Evolutionary conservation across 2,888 invertebrate genomes (phyloP), one percentile per base, ranked within the genome.

Genomic region (Scrobipalpa atriplicella): DNA sequence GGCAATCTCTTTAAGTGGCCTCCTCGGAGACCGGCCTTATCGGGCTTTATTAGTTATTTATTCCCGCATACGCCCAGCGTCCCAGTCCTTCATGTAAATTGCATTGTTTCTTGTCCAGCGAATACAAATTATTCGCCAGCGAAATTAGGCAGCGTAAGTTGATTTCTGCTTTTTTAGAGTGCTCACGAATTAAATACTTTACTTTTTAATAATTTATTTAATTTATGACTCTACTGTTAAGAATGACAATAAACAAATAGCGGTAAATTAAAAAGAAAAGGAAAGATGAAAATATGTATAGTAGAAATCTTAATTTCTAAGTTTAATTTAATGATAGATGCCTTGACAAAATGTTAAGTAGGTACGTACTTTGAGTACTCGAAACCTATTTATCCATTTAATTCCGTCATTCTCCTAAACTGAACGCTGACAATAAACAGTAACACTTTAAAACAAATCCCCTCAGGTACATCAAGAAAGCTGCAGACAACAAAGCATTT

Each of bases 1-100:
- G 79, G 85, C 90, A 91, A 90, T 91, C 89, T 89, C 85, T 86
- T 86, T 88, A 90, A 90, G 90, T 90, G 90, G 85, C 77, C 75
- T 79, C 78, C 75, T 71, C 72, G 68, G 81, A 80, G 80, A 78
- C 77, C 72, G 71, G 78, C 80, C 85, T 87, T 89, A 88, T 88
- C 82, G 79, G 75, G 77, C 80, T 86, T 86, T 89, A 89, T 91
- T 89, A 90, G 84, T 88, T 90, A 90, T 90, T 90, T 89, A 89
- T 90, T 83, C 85, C 69, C 75, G 72, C 78, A 78, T 75, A 74
- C 71, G 69, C 74, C 78, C 75, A 75, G 78, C 78, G 77, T 74
- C 76, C 73, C 72, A 51, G 83, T 81, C 86, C 85, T 86, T 83
- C 83, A 81, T 84, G 81, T 80, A 86, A 84, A 85, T 88, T 84